Evolutionary conservation across 2,888 invertebrate genomes (phyloP).

Genomic region (Zelleria hepariella): DNA sequence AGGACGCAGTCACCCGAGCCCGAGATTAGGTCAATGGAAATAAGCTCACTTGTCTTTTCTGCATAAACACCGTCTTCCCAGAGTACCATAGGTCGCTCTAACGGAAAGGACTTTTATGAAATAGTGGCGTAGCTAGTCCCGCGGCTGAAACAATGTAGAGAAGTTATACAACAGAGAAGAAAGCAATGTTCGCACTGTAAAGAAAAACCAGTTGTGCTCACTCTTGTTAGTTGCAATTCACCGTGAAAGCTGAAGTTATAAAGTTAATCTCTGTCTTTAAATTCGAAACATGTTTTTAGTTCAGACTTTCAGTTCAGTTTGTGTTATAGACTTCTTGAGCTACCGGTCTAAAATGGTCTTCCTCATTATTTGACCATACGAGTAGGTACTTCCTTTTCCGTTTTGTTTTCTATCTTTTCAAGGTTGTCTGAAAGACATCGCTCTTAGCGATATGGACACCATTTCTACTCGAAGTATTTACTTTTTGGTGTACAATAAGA

Average conservation of each 20-base stretch:
- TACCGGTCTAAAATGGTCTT: too few relatives aligned
- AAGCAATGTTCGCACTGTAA: not conserved
- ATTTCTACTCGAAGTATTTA: too few relatives aligned
- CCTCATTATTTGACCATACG: too few relatives aligned
- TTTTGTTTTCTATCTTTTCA: too few relatives aligned
- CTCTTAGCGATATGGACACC: too few relatives aligned
- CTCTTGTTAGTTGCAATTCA: not conserved
- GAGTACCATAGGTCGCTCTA: not conserved
- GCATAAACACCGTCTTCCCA: slow-evolving; percentile 24
- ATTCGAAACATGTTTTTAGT: too few relatives aligned
- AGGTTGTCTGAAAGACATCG: too few relatives aligned
- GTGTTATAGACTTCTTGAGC: too few relatives aligned
- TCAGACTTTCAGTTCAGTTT: too few relatives aligned
- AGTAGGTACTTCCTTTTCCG: too few relatives aligned
- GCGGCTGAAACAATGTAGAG: not conserved
- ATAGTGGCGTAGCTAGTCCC: not conserved
- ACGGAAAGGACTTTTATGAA: slow-evolving; percentile 13
- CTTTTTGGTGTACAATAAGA: too few relatives aligned
- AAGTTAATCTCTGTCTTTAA: not conserved
- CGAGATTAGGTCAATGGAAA: slow-evolving; percentile 49
- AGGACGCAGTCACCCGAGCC: slow-evolving; percentile 16
- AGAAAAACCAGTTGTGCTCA: not conserved
- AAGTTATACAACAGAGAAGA: not conserved
- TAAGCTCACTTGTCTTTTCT: slow-evolving; percentile 36
- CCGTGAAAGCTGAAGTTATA: not conserved